phyloP scores from a whole-genome alignment of 2,888 invertebrate species.

The Drosophila paramelanica region DNA sequence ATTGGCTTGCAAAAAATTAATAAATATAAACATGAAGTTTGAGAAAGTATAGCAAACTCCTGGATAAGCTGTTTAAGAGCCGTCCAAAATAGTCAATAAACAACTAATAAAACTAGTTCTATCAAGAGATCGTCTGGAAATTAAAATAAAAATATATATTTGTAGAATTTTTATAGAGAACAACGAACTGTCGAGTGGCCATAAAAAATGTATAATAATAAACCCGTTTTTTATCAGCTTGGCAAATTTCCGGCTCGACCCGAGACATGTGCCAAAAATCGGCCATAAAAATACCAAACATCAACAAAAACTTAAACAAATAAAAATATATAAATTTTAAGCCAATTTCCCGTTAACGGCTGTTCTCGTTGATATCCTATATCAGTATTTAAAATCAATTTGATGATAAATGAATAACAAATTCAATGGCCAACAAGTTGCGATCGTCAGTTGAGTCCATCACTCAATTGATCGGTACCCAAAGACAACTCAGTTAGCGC shows the following conservation, averaged over 20 bases:
- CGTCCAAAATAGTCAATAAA: neutral
- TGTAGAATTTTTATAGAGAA: constrained; percentile 13
- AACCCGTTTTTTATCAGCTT: constrained; percentile 20
- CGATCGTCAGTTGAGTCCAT: constrained; percentile 20
- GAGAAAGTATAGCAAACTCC: constrained; percentile 5
- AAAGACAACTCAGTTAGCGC: constrained; percentile 10
- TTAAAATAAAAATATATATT: constrained; percentile 6
- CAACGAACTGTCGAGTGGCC: constrained; percentile 33
- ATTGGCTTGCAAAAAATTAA: neutral
- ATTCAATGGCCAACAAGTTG: constrained; percentile 39
- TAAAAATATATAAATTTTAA: neutral
- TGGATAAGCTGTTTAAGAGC: constrained; percentile 2
- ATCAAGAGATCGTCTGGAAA: neutral
- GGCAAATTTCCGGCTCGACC: constrained; percentile 21
- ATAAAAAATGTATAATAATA: constrained; percentile 13
- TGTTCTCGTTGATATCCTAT: constrained; percentile 13
- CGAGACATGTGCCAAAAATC: neutral
- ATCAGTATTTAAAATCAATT: constrained; percentile 41
- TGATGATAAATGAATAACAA: constrained; percentile 43
- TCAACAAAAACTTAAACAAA: neutral
- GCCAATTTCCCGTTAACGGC: constrained; percentile 33
- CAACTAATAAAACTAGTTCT: constrained; percentile 20
- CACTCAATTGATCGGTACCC: constrained; percentile 29
- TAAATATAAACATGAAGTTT: neutral
- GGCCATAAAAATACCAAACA: neutral